These are phyloP conservation scores for Lithobius niger DNA, from an alignment of 1,140 invertebrate genomes.

Conservation along the genomic window DNA sequence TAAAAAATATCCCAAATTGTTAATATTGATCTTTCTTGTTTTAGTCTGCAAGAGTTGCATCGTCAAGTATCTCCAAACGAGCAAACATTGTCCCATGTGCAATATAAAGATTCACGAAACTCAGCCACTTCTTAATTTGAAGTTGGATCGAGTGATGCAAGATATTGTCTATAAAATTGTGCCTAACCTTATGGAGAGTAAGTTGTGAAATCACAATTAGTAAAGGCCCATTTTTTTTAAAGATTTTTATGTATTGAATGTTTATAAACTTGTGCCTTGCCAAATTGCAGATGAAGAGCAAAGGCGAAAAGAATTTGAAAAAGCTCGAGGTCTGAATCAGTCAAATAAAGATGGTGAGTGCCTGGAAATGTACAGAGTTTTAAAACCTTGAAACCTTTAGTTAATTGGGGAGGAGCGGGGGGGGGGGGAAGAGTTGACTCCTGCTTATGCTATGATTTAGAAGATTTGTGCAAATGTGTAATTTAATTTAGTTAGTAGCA, in stretches of 20 bases:
- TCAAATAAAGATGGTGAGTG: slow-evolving; percentile 5
- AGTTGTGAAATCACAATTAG: too few species aligned
- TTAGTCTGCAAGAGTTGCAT: slow-evolving; percentile 40
- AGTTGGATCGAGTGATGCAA: slow-evolving; percentile 37
- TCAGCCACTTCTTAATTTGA: slow-evolving; percentile 36
- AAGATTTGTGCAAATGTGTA: too few species aligned
- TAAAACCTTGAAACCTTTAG: too few species aligned
- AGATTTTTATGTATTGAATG: too few species aligned
- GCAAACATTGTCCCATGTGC: slow-evolving; percentile 38
- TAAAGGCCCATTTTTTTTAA: too few species aligned
- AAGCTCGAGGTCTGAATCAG: slow-evolving; percentile 26
- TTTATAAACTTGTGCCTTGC: too few species aligned
- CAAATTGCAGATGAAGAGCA: slow-evolving; percentile 29
- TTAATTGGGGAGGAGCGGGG: too few species aligned
- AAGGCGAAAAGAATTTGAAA: slow-evolving; percentile 28
- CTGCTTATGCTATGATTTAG: too few species aligned
- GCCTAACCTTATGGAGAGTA: slow-evolving; percentile 32
- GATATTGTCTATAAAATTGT: slow-evolving; percentile 40
- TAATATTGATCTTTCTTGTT: slow-evolving; percentile 13
- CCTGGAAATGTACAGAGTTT: too few species aligned
- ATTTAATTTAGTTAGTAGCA: too few species aligned
- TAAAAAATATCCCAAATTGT: not conserved
- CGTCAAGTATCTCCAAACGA: slow-evolving; percentile 37
- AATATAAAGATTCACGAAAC: slow-evolving; percentile 38
- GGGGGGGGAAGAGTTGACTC: too few species aligned